Percentiles rank a stretch among this genome's conserved stretches.
These are phyloP conservation scores for Knipowitschia caucasica DNA, from an alignment of 2,797 vertebrate species.

Conservation along the genomic window DNA sequence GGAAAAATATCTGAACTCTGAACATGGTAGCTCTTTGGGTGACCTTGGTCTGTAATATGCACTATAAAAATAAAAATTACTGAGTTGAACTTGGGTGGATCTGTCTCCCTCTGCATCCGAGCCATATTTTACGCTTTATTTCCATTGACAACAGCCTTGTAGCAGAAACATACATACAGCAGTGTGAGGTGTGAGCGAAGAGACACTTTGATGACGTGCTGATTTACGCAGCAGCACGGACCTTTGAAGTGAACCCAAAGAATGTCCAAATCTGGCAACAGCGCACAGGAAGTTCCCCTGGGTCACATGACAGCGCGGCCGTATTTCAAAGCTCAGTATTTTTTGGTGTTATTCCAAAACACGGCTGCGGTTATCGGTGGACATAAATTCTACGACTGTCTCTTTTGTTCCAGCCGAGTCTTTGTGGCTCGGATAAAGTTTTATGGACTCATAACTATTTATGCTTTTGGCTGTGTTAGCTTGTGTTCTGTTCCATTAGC, in stretches of 20 bases:
- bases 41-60: too few species aligned
- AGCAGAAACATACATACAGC: neutral
- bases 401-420: slow-evolving; percentile 15
- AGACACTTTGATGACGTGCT: slow-evolving; percentile 1
- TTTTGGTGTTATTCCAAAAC: slow-evolving; percentile 11
- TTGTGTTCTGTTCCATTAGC: slow-evolving; percentile 15
- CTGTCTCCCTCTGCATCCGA: neutral
- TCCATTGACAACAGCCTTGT: neutral
- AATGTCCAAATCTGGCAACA: neutral
- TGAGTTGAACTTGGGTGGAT: too few species aligned
- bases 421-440: slow-evolving; percentile 34
- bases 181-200: neutral
- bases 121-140: neutral
- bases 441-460: slow-evolving; percentile 27
- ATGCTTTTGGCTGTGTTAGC: slow-evolving; percentile 24
- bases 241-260: slow-evolving; percentile 9
- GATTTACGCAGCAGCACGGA: neutral
- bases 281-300: neutral
- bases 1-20: too few species aligned
- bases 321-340: neutral
- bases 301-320: neutral
- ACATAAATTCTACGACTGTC: slow-evolving; percentile 15
- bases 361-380: slow-evolving; percentile 5
- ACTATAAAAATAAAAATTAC: too few species aligned
- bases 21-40: too few species aligned